Base-by-base conservation (phyloP, 2,888 invertebrate species). In the Oscheius sp. region DNA sequence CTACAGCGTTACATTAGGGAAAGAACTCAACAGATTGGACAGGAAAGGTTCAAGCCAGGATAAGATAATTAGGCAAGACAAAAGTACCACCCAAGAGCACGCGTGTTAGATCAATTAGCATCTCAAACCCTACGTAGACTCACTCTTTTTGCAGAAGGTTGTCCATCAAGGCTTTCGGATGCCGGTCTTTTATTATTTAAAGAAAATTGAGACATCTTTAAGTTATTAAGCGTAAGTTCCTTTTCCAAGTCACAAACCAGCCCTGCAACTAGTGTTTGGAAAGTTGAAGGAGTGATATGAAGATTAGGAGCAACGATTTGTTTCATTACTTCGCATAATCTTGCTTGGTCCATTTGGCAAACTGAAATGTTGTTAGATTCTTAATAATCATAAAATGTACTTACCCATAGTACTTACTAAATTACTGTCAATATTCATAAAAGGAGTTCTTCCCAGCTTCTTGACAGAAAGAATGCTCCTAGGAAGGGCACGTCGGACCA, bases 401-500 rank as follows among this genome's bases (percentile, higher is more conserved):
- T 15, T 12, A 55, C 55, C n/a, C n/a, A n/a, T n/a, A n/a, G n/a
- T n/a, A n/a, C n/a, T n/a, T n/a, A n/a, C n/a, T n/a, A n/a, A n/a
- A n/a, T n/a, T n/a, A n/a, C n/a, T n/a, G 45, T 61, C 31, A 15
- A 61, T 5, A 8, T 52, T 27, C 29, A 52, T 25, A 37, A 31
- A 45, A 12, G 69, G 69, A 1, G 15, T 15, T 3, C 69, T 29
- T 64, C 63, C 69, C 20, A 27, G 17, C 27, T 52, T 69, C n/a
- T 52, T 37, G 12, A 69, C 23, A 10, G 55, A 45, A 31, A 69
- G 31, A n/a, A 69, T 33, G 10, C 8, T 15, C 27, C 64, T 69
- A 3, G 69, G 52, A n/a, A 53, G 17, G 15, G 63, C 48, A 2
- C 64, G 52, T n/a, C 69, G 69, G 6, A 34, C 34, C 23, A 64